These are phyloP conservation scores for Hemibagrus guttatus DNA, from an alignment of 2,797 vertebrate genomes.

Conservation along the genomic window DNA sequence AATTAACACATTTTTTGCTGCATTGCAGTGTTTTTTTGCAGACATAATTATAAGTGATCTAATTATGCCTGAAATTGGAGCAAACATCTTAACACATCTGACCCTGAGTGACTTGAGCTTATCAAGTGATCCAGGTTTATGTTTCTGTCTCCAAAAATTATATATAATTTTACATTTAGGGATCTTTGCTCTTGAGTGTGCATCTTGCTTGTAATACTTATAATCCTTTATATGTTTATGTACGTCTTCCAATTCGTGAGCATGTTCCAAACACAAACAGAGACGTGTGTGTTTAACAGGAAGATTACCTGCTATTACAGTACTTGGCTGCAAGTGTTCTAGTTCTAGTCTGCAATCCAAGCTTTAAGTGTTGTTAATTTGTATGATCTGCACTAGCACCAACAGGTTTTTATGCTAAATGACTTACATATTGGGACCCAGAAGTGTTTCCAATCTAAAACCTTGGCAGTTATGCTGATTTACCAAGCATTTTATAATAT, in stretches of 20 bases:
- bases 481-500: not conserved
- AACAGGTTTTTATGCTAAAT: slow-evolving; percentile 3
- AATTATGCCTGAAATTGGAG: not conserved
- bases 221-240: not conserved
- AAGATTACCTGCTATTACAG: not conserved
- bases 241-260: not conserved
- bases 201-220: not conserved
- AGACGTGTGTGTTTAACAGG: slow-evolving; percentile 25
- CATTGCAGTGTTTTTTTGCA: not conserved
- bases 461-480: not conserved
- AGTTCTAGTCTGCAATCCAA: not conserved
- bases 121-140: not conserved
- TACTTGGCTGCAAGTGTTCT: not conserved
- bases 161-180: not conserved
- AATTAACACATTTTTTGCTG: not conserved
- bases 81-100: not conserved
- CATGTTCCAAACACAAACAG: not conserved
- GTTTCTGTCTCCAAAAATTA: not conserved
- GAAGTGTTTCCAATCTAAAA: not conserved
- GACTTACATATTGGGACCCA: slow-evolving; percentile 12
- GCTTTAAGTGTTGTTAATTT: slow-evolving; percentile 40
- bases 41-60: not conserved
- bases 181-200: slow-evolving; percentile 49
- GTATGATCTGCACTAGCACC: slow-evolving; percentile 19
- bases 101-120: not conserved